Percentiles rank a stretch among this genome's conserved stretches.
Conservation (phyloP, 2,113 vertebrate genomes). For the Emydocephalus ijimae region DNA sequence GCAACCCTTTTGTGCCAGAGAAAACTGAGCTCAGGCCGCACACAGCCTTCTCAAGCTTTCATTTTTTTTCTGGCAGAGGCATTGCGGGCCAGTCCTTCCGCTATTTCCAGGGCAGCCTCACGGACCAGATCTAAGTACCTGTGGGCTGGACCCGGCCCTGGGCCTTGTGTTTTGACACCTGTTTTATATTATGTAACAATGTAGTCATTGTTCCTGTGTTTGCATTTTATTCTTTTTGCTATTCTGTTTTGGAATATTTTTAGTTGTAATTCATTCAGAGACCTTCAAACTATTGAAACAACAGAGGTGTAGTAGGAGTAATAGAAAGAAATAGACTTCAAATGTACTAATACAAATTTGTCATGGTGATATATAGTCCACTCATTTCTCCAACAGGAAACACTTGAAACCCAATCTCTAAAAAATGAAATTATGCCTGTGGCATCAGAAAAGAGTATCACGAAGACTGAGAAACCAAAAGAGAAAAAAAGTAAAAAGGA, state of each 20-base stretch:
- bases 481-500: constrained; percentile 82
- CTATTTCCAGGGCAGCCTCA: too few species aligned
- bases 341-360: not conserved
- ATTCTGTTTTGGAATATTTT: not conserved
- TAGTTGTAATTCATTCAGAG: not conserved
- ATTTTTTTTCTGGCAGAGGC: too few species aligned
- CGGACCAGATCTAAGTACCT: too few species aligned
- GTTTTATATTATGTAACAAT: not conserved
- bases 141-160: too few species aligned
- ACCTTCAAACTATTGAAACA: not conserved
- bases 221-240: not conserved
- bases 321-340: not conserved
- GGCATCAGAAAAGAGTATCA: constrained; percentile 23
- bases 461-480: constrained; percentile 37
- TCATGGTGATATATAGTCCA: not conserved
- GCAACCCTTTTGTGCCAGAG: too few species aligned
- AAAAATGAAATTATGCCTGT: constrained; percentile 6
- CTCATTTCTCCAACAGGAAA: not conserved
- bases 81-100: too few species aligned
- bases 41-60: too few species aligned
- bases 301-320: not conserved
- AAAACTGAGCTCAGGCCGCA: too few species aligned
- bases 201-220: not conserved
- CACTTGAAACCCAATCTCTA: not conserved
- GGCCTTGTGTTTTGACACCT: too few species aligned